Evolutionary conservation across 2,113 vertebrate species (phyloP).

Genomic region (Calyptommatus sinebrachiatus): DNA sequence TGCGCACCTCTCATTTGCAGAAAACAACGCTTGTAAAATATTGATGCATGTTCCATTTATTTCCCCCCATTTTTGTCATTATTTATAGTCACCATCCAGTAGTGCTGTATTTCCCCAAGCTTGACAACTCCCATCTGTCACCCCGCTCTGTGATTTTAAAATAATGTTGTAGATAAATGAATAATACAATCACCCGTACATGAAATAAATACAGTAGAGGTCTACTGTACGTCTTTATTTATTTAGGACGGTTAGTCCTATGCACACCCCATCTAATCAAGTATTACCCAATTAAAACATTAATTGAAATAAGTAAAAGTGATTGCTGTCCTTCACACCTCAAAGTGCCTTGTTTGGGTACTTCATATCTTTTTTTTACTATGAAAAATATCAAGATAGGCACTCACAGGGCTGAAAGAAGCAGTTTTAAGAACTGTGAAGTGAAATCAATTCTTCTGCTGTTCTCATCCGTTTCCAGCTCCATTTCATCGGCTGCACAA

Average conservation of each 20-base stretch:
- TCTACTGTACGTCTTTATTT: background rate
- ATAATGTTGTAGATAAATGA: conserved; percentile 23
- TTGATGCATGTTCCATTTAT: conserved; percentile 1
- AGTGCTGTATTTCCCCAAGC: conserved; percentile 12
- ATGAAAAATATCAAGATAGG: too few relatives aligned
- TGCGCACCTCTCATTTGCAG: conserved; percentile 8
- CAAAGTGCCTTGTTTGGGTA: too few relatives aligned
- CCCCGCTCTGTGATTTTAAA: conserved; percentile 20
- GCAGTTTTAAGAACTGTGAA: too few relatives aligned
- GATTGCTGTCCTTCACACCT: too few relatives aligned
- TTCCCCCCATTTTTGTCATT: conserved; percentile 7
- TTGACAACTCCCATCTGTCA: conserved; percentile 26
- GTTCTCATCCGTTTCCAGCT: too few relatives aligned
- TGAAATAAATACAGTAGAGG: background rate
- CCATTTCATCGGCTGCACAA: too few relatives aligned
- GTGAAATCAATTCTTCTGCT: too few relatives aligned
- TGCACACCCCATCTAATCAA: background rate
- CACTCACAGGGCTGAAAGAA: too few relatives aligned
- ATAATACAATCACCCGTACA: background rate
- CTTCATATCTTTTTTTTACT: too few relatives aligned
- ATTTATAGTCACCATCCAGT: conserved; percentile 15
- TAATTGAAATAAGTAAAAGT: too few relatives aligned
- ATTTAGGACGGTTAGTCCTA: background rate
- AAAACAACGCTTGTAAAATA: conserved; percentile 27
- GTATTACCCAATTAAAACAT: background rate